These are phyloP conservation scores for Scartelaos histophorus DNA, from an alignment of 2,113 vertebrate species.

Conservation along the genomic window DNA sequence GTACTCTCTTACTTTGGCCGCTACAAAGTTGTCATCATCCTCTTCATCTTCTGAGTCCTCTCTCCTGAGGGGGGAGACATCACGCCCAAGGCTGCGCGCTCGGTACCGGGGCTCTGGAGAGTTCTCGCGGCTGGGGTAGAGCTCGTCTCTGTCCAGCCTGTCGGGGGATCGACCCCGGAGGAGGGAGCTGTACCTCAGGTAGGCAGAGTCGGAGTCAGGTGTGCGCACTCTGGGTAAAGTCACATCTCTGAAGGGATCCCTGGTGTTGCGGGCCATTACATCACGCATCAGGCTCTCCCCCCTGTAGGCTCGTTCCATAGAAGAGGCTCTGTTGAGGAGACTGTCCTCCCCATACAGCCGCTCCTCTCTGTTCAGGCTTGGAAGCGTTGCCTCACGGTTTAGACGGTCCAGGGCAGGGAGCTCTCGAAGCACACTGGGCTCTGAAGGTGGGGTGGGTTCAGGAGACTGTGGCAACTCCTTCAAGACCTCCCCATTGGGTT, in stretches of 20 bases:
- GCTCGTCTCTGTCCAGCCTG: constrained; percentile 41
- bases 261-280: constrained; percentile 26
- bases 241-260: constrained; percentile 45
- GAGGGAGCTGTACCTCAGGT: constrained; percentile 70
- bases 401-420: constrained; percentile 58
- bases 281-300: constrained; percentile 62
- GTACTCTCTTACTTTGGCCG: constrained; percentile 80
- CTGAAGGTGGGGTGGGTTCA: constrained; percentile 45
- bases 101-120: constrained; percentile 58
- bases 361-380: constrained; percentile 20
- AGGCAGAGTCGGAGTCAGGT: constrained; percentile 68
- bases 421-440: constrained; percentile 65
- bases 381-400: constrained; percentile 53
- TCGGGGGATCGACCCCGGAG: constrained; percentile 70
- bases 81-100: constrained; percentile 71
- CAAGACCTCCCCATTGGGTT: constrained; percentile 67
- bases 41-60: constrained; percentile 68
- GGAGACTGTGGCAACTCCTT: constrained; percentile 48
- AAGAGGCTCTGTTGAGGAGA: constrained; percentile 56
- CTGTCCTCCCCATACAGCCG: constrained; percentile 53
- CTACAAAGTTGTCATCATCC: constrained; percentile 69
- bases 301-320: constrained; percentile 57
- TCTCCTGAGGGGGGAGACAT: constrained; percentile 60
- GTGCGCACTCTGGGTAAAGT: constrained; percentile 67
- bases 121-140: constrained; percentile 36